Evolutionary conservation across 2,797 vertebrate genomes (phyloP).

Genomic region (Danio aesculapii): DNA sequence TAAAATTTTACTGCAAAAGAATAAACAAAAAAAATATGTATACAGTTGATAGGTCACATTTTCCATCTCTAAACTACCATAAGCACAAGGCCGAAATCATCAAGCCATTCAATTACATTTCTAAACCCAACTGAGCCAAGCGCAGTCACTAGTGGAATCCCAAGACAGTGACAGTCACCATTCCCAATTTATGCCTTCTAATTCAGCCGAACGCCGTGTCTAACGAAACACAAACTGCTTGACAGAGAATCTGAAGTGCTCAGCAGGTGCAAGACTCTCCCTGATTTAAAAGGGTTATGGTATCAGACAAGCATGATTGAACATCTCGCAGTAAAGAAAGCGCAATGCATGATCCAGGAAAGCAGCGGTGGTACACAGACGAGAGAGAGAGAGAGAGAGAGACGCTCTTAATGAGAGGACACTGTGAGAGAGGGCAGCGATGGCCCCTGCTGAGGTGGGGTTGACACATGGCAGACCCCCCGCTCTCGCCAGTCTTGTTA

Average conservation of each 20-base stretch:
- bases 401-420: slow-evolving; percentile 73
- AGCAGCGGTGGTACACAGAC: slow-evolving; percentile 18
- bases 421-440: slow-evolving; percentile 62
- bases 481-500: slow-evolving; percentile 78
- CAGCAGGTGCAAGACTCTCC: slow-evolving; percentile 14
- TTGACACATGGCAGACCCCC: slow-evolving; percentile 79
- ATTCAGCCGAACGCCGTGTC: not conserved
- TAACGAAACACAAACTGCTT: not conserved
- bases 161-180: not conserved
- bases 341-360: not conserved
- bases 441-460: slow-evolving; percentile 69
- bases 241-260: not conserved
- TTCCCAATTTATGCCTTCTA: not conserved
- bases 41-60: not conserved
- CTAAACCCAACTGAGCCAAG: not conserved
- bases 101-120: not conserved
- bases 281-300: slow-evolving; percentile 19
- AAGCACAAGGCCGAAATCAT: not conserved
- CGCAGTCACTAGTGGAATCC: not conserved
- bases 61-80: not conserved
- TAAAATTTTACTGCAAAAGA: not conserved
- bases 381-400: slow-evolving; percentile 22
- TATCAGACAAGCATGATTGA: slow-evolving; percentile 25
- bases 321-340: slow-evolving; percentile 17
- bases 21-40: too few species aligned